Evolutionary conservation across 2,113 vertebrate species (phyloP).

Genomic region (Oncorhynchus mykiss): DNA sequence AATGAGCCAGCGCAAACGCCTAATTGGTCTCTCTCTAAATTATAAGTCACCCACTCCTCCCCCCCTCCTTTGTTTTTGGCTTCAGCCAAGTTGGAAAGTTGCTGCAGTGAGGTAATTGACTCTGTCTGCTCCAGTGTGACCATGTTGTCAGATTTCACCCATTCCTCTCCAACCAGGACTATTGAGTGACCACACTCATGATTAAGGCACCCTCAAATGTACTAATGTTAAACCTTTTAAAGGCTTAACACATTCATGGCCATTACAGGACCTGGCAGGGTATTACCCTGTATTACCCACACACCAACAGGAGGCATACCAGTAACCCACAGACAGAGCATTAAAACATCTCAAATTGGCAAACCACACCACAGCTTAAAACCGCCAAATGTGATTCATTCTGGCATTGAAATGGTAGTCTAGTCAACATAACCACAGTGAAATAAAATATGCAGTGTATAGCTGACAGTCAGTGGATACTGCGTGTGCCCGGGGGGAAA

Average conservation of each 20-base stretch:
- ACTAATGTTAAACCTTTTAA: constrained; percentile 38
- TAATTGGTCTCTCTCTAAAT: not conserved
- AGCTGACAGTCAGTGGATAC: constrained; percentile 22
- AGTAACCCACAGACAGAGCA: not conserved
- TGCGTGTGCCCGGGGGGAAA: constrained; percentile 19
- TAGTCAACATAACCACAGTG: not conserved
- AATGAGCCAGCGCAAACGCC: not conserved
- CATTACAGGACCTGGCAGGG: constrained; percentile 30
- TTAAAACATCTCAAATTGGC: not conserved
- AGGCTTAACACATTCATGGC: constrained; percentile 34
- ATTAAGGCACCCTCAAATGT: constrained; percentile 48
- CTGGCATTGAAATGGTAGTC: not conserved
- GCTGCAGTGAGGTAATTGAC: constrained; percentile 16
- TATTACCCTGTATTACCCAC: constrained; percentile 20
- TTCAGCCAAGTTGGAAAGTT: constrained; percentile 5
- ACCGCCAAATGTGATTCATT: not conserved
- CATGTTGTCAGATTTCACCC: not conserved
- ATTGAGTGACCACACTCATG: constrained; percentile 23
- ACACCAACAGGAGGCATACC: constrained; percentile 1
- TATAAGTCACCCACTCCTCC: constrained; percentile 5
- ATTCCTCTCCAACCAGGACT: not conserved
- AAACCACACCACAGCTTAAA: not conserved
- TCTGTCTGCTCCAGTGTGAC: constrained; percentile 15
- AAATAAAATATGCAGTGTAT: constrained; percentile 3
- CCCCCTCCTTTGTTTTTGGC: constrained; percentile 24